phyloP scores from a whole-genome alignment of 2,888 invertebrate species.

The Pherbina coryleti region DNA sequence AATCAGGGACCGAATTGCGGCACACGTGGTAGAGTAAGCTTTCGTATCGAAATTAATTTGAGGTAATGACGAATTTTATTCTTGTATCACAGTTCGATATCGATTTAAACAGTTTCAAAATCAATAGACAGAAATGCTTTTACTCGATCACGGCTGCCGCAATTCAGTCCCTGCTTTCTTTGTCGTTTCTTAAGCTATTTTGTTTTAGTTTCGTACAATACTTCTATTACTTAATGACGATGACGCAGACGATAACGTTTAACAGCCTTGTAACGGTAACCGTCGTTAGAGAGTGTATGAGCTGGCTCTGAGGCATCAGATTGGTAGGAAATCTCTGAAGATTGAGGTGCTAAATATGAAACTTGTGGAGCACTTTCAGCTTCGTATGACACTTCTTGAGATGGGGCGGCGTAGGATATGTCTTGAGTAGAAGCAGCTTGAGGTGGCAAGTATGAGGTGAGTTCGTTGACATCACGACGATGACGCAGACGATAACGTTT shows the following conservation, averaged over 20 bases:
- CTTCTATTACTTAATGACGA: conserved; percentile 37
- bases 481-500: conserved; percentile 40
- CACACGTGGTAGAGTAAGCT: too few species aligned
- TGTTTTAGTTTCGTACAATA: neutral
- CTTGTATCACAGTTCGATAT: too few species aligned
- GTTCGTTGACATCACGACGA: conserved; percentile 31
- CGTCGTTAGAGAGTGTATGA: conserved; percentile 34
- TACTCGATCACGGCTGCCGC: too few species aligned
- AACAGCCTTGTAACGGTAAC: conserved; percentile 34
- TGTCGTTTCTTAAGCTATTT: neutral
- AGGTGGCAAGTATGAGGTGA: neutral
- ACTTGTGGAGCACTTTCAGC: conserved; percentile 29
- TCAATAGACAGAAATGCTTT: too few species aligned
- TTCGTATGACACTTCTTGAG: neutral
- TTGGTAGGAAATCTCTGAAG: conserved; percentile 27
- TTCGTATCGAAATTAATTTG: too few species aligned
- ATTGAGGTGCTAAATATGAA: conserved; percentile 23
- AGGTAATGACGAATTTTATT: too few species aligned
- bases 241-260: conserved; percentile 36
- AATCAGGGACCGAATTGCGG: too few species aligned
- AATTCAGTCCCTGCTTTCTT: too few species aligned
- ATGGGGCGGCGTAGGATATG: conserved; percentile 12
- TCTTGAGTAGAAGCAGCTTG: conserved; percentile 3
- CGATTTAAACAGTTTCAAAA: too few species aligned
- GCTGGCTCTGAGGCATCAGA: conserved; percentile 31